Base-by-base conservation (phyloP, 2,888 invertebrate species). In the Peribatodes rhomboidaria region DNA sequence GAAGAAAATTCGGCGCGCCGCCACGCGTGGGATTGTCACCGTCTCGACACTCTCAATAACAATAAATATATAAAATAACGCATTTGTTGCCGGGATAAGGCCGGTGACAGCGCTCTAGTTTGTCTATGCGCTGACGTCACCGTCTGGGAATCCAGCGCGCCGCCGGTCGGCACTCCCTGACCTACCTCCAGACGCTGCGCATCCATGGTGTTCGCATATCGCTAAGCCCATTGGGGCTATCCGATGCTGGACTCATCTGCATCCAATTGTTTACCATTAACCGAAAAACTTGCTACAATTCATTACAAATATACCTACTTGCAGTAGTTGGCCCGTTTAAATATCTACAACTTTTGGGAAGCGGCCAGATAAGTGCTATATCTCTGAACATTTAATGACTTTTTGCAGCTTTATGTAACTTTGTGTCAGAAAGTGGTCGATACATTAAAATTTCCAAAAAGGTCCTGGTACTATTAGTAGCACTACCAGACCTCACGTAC, bases 11-110 rank as follows among this genome's bases (percentile, higher is more conserved):
- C 82, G 80, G 82, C 80, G 81, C 82, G 83, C 72, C 74, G 68
- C 65, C 71, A 69, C 74, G 87, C 88, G 92, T 92, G 89, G 92
- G 90, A 76, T 87, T 89, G 91, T 88, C 90, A 88, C 89, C 84
- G 92, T 91, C 92, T 91, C 88, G 91, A 87, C 91, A 84, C 83
- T 87, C 85, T 89, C 88, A 88, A 91, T 90, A 89, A 85, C 84
- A 90, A 89, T 90, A 92, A 91, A 90, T 92, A 91, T 86, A 85
- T 86, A 81, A 89, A 91, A 91, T 90, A 89, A 88, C 83, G 84
- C 84, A 87, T 86, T 88, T 85, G 86, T 84, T 85, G 81, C 84
- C 83, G 87, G 88, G 87, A 89, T 90, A 86, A 86, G 84, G 86
- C 81, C 85, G 81, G 85, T 89, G 90, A 89, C 87, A 85, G 82